Base-by-base conservation (phyloP, 2,797 vertebrate genomes). In the Chelon labrosus region DNA sequence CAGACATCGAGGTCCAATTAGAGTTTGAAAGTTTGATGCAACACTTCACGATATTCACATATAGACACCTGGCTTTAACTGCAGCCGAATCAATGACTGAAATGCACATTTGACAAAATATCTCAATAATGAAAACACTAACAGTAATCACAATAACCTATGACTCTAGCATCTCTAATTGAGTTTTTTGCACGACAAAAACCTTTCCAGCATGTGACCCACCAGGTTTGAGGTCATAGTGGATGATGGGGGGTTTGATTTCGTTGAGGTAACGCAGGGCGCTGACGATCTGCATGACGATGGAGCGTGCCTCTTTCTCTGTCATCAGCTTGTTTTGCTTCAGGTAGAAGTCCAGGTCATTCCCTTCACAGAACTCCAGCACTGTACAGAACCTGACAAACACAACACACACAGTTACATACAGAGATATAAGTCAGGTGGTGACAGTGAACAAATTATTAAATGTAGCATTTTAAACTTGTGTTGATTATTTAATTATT, bases 161-260 rank as follows among this genome's bases (percentile, higher is more conserved):
- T 39, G 38, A 10, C 38, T 39, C 38, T 10, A 39, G 38, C 38
- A 11, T 39, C 38, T 39, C 11, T 5, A 8, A 39, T 10, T 39
- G 11, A 12, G 16, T 54, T 59, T 41, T 38, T 37, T 22, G 22
- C 22, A 22, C 2, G 25, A 3, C 16, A 17, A 14, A 49, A 17
- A 10, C 8, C 1, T 5, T 51, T 0, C 1, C 8, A 22, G n/a
- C 9, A 1, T 0, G 14, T 7, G 62, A 88, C 88, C 81, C 91
- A 99, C 98, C 98, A 88, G 98, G 98, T 80, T 99, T 99, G 87
- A 99, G 97, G 94, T 99, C 97, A 70, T 99, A 99, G 94, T 99
- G 98, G 93, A 99, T 99, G 93, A 99, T 99, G 81, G 98, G 98
- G 42, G 97, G 98, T 85, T 99, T 99, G 94, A 99, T 99, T 92